A percentile compares a stretch with the other conserved stretches of the same genome.
phyloP scores from a whole-genome alignment of 2,113 vertebrate species.

The Lophius piscatorius region DNA sequence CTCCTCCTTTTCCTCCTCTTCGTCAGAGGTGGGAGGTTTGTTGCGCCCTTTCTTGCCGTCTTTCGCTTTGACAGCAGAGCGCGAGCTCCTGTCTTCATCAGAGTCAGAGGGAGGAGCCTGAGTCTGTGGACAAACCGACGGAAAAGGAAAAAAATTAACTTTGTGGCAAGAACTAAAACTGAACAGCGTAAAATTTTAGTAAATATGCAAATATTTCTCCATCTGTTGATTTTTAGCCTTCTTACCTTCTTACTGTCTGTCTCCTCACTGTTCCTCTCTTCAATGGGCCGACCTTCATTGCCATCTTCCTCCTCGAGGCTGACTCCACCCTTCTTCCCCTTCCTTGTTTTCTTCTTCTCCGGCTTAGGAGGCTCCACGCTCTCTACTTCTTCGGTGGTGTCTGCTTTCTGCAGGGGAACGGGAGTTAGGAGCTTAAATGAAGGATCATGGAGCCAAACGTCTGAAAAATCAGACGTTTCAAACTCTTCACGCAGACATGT shows the following conservation, averaged over 20 bases:
- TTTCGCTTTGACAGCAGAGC: constrained; percentile 78
- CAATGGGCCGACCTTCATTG: constrained; percentile 18
- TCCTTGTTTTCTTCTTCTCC: constrained; percentile 94
- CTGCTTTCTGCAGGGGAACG: constrained; percentile 77
- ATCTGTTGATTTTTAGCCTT: too few relatives aligned
- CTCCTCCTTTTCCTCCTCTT: constrained; percentile 78
- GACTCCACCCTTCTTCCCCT: constrained; percentile 80
- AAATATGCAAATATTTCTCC: background rate
- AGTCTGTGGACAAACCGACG: constrained; percentile 27
- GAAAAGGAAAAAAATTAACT: too few relatives aligned
- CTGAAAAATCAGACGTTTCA: too few relatives aligned
- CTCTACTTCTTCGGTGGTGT: constrained; percentile 78
- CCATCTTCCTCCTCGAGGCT: constrained; percentile 82
- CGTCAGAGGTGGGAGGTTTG: constrained; percentile 68
- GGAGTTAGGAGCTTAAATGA: too few relatives aligned
- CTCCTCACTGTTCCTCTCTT: constrained; percentile 45
- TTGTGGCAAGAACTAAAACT: too few relatives aligned
- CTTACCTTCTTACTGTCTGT: constrained; percentile 43
- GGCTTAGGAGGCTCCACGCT: constrained; percentile 78
- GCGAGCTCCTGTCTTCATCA: constrained; percentile 81
- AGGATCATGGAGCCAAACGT: too few relatives aligned
- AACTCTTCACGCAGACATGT: too few relatives aligned
- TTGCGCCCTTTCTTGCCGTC: constrained; percentile 81
- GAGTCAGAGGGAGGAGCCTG: constrained; percentile 78
- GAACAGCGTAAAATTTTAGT: too few relatives aligned